Conservation (phyloP, 2,797 vertebrate species). For the Emydoidea blandingii region DNA sequence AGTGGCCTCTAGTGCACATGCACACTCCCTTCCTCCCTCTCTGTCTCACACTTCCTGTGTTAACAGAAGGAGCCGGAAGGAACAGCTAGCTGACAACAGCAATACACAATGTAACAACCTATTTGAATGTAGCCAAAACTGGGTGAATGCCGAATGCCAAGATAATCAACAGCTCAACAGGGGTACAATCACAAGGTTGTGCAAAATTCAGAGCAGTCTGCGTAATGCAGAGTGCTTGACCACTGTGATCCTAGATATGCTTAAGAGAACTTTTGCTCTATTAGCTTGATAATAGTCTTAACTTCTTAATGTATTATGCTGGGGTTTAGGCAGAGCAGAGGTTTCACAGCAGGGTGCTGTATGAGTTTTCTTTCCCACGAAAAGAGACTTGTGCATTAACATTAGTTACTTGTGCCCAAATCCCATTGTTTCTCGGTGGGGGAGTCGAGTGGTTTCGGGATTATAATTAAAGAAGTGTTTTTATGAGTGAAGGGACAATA, state of each 20-base stretch:
- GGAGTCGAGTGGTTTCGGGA: constrained; percentile 42
- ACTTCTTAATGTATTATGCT: constrained; percentile 62
- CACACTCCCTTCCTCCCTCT: neutral
- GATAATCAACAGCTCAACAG: neutral
- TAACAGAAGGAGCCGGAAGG: neutral
- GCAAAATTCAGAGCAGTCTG: rapidly evolving
- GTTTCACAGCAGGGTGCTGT: constrained; percentile 17
- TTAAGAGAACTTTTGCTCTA: constrained; percentile 9
- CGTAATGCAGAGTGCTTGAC: neutral
- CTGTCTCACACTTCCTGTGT: neutral
- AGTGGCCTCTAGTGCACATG: neutral
- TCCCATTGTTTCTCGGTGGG: constrained; percentile 45
- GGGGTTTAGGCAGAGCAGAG: constrained; percentile 64
- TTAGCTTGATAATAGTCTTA: constrained; percentile 63
- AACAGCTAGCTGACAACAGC: rapidly evolving
- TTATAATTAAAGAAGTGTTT: constrained; percentile 53
- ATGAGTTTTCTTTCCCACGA: constrained; percentile 65
- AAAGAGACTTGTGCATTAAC: constrained; percentile 35
- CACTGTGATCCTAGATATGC: neutral
- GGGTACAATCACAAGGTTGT: neutral
- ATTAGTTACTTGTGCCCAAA: constrained; percentile 50
- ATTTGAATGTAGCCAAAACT: neutral
- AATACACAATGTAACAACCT: neutral
- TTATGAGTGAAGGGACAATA: constrained; percentile 2
- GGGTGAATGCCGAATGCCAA: rapidly evolving